phyloP scores from a whole-genome alignment of 92 coral and sea anemone species.

The Zoanthus sansibaricus region DNA sequence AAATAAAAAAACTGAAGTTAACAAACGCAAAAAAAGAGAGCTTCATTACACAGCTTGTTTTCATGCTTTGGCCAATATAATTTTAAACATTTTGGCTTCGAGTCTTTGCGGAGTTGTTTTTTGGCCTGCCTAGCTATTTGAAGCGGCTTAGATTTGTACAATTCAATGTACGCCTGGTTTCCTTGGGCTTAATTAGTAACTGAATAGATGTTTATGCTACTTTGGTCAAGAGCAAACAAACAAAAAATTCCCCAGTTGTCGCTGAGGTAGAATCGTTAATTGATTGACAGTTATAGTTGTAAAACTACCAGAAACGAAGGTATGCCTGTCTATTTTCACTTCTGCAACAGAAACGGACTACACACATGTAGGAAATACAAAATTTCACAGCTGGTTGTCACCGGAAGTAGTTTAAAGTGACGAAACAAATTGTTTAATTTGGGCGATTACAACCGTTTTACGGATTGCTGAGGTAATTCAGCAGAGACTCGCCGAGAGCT shows the following conservation, averaged over 20 bases:
- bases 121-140: no score
- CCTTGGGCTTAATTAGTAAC: background rate
- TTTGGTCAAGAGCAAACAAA: background rate
- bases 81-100: no score
- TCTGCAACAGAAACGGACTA: background rate
- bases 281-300: background rate
- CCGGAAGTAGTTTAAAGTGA: conserved; percentile 27
- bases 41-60: no score
- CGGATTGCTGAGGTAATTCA: background rate
- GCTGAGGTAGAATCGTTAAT: background rate
- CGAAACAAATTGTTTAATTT: conserved; percentile 7
- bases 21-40: no score
- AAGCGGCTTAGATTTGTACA: background rate
- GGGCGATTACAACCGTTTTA: conserved; percentile 19
- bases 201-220: background rate
- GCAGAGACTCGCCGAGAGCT: background rate
- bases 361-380: background rate
- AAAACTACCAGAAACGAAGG: background rate
- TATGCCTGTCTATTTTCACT: background rate
- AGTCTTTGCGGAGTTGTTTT: no score
- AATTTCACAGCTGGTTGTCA: conserved; percentile 24
- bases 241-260: background rate
- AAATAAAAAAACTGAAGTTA: no score
- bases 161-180: background rate
- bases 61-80: no score